Base-by-base conservation (phyloP, 2,113 vertebrate species). In the Pyxicephalus adspersus region DNA sequence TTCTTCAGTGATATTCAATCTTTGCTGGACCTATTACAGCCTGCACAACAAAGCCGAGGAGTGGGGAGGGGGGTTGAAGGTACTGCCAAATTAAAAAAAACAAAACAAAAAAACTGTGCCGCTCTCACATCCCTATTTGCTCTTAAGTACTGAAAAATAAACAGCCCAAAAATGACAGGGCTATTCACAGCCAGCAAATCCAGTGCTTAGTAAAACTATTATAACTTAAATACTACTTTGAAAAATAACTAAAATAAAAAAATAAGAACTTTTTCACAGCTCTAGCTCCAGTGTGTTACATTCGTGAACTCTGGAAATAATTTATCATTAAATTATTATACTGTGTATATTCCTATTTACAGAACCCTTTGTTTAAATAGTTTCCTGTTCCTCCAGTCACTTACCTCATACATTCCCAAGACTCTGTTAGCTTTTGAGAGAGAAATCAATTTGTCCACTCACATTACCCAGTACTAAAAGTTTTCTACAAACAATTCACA, bases 401-500 rank as follows among this genome's bases (percentile, higher is more conserved):
- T n/a, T 38, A 6, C 64, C 19, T 4, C 34, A 63, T 64, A 64
- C 28, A 13, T 52, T 28, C 13, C 18, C 18, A 65, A 55, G 16
- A 6, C 51, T 66, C 25, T 29, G 34, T 64, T 22, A 66, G 64
- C 22, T 22, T 75, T 19, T 54, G 29, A 67, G 80, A 77, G 88
- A 83, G 87, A 45, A 89, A 86, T 88, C 84, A 89, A 89, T 86
- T 88, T 85, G 84, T 89, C 89, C 84, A 85, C 83, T 80, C 86
- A 87, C 85, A 89, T 85, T 29, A 76, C 75, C 86, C 87, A 84
- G 84, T 87, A 89, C 90, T 89, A 87, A 63, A 92, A 89, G 87
- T 92, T 92, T 80, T 90, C 90, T 91, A 92, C 90, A 88, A 87
- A 91, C 83, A 89, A 86, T 90, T 90, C 92, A 92, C 90, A 87